Evolutionary conservation across 2,113 vertebrate species (phyloP).

Genomic region (Dolichotis patagonum): DNA sequence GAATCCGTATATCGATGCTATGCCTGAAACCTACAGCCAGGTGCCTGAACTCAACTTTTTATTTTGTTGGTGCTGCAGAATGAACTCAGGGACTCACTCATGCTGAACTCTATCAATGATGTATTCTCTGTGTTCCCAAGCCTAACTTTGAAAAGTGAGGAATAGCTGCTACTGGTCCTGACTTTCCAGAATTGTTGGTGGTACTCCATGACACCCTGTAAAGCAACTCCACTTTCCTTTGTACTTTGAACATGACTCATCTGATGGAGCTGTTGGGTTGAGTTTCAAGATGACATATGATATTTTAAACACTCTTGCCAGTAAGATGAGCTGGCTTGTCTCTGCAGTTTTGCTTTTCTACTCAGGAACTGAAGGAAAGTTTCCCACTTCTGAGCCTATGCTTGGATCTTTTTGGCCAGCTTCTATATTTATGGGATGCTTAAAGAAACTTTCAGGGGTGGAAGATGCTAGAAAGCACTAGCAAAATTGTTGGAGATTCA

Average conservation of each 20-base stretch:
- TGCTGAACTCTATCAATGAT: neutral
- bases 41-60: neutral
- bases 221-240: constrained; percentile 33
- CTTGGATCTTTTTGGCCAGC: neutral
- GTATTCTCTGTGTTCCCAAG: neutral
- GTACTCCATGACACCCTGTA: neutral
- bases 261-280: neutral
- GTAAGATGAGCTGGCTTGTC: neutral
- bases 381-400: neutral
- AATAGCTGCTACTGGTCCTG: neutral
- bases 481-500: neutral
- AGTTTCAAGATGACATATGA: constrained; percentile 40
- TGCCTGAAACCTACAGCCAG: neutral
- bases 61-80: neutral
- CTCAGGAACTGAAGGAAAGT: neutral
- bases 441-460: neutral
- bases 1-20: neutral
- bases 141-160: neutral
- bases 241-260: constrained; percentile 58
- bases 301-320: constrained; percentile 4
- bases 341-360: constrained; percentile 29
- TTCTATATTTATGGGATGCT: neutral
- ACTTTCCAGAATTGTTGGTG: neutral
- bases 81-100: neutral
- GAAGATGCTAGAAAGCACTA: neutral